phyloP scores from a whole-genome alignment of 2,888 invertebrate species.

The Lasioglossum morio region DNA sequence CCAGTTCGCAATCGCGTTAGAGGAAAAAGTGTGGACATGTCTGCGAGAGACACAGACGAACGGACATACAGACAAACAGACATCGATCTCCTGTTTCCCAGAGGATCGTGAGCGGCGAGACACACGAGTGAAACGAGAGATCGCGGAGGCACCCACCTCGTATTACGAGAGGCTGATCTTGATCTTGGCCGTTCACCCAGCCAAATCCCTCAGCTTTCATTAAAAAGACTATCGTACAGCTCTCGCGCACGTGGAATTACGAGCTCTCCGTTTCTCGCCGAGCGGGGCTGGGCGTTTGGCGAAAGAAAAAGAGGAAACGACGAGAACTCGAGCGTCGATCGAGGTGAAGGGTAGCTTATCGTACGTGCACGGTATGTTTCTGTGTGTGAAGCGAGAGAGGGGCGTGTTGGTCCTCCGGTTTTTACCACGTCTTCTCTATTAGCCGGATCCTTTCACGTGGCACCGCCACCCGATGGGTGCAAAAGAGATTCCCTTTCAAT shows the following conservation, averaged over 20 bases:
- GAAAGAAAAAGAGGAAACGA: constrained; percentile 59
- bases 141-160: constrained; percentile 50
- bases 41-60: neutral
- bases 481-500: constrained; percentile 74
- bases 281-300: neutral
- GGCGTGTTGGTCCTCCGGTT: constrained; percentile 53
- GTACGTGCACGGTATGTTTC: neutral
- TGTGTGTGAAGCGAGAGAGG: constrained; percentile 17
- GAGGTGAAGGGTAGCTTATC: constrained; percentile 56
- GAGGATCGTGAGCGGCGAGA: constrained; percentile 22
- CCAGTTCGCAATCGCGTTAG: neutral
- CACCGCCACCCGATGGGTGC: constrained; percentile 39
- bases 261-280: neutral
- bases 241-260: constrained; percentile 3
- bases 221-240: constrained; percentile 49
- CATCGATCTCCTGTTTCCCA: constrained; percentile 30
- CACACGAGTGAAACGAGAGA: constrained; percentile 54
- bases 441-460: constrained; percentile 69
- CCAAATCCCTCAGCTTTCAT: constrained; percentile 65
- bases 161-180: constrained; percentile 70
- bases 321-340: constrained; percentile 25
- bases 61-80: neutral
- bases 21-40: neutral
- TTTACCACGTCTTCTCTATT: constrained; percentile 62
- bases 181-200: constrained; percentile 77